Conservation (phyloP, 2,797 vertebrate genomes). For the Sebastes flavidus region DNA sequence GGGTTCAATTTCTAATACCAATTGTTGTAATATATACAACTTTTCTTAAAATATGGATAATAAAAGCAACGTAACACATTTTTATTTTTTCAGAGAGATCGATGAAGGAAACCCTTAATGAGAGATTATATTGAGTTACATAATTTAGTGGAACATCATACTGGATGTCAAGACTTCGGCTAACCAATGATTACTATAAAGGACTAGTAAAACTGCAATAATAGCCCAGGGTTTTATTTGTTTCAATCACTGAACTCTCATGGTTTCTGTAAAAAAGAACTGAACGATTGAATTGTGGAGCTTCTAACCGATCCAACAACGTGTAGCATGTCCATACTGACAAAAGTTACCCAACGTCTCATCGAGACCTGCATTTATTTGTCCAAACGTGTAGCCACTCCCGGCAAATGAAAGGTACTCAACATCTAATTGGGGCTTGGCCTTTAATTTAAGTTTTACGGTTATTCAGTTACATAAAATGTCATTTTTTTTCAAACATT, state of each 20-base stretch:
- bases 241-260: too few species aligned
- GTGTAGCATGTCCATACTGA: neutral
- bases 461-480: neutral
- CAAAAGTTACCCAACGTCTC: neutral
- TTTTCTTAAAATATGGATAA: neutral
- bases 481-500: neutral
- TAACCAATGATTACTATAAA: neutral
- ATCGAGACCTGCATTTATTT: neutral
- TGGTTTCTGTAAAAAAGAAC: neutral
- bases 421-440: neutral
- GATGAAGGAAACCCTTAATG: neutral
- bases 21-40: too few species aligned
- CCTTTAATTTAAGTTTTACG: neutral
- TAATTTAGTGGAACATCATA: neutral
- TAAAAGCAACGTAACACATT: neutral
- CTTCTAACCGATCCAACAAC: neutral
- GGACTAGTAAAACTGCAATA: too few species aligned
- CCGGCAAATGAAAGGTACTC: neutral
- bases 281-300: neutral
- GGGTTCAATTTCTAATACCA: too few species aligned
- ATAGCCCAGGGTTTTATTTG: fast-evolving
- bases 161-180: neutral
- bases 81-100: neutral
- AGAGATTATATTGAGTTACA: neutral
- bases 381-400: neutral